A percentile compares a stretch with the other conserved stretches of the same genome.
phyloP scores from a whole-genome alignment of 37 sponge, comb jelly and placozoan genomes.

The Ephydatia muelleri region DNA sequence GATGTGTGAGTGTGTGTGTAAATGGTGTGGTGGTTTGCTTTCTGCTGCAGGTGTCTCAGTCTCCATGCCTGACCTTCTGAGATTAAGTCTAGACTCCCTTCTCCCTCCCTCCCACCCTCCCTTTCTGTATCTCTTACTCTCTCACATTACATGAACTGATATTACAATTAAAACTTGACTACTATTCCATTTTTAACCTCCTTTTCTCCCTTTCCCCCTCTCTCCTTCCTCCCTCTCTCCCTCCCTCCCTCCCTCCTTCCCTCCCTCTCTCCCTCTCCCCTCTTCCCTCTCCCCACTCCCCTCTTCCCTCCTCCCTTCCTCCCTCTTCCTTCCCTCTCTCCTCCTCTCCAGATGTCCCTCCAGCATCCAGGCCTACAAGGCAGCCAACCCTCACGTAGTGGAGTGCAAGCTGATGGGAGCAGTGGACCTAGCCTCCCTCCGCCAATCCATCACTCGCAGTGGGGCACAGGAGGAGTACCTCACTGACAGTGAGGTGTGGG shows the following conservation, averaged over 20 bases:
- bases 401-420: slow-evolving; percentile 52
- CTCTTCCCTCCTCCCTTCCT: background rate
- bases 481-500: slow-evolving; percentile 70
- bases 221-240: background rate
- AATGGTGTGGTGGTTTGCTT: too few relatives aligned
- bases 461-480: slow-evolving; percentile 28
- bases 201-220: background rate
- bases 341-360: slow-evolving; percentile 47
- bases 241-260: background rate
- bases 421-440: slow-evolving; percentile 67
- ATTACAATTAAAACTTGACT: too few relatives aligned
- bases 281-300: background rate
- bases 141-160: too few relatives aligned
- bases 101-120: background rate
- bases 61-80: too few relatives aligned
- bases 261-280: background rate
- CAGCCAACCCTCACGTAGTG: slow-evolving; percentile 44
- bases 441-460: slow-evolving; percentile 37
- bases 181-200: background rate
- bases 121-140: background rate
- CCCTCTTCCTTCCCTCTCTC: background rate
- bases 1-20: too few relatives aligned
- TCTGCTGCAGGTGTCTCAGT: too few relatives aligned
- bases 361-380: background rate
- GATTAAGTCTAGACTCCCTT: background rate